These are phyloP conservation scores for Atta cephalotes DNA, from an alignment of 1,140 invertebrate genomes.

Conservation along the genomic window DNA sequence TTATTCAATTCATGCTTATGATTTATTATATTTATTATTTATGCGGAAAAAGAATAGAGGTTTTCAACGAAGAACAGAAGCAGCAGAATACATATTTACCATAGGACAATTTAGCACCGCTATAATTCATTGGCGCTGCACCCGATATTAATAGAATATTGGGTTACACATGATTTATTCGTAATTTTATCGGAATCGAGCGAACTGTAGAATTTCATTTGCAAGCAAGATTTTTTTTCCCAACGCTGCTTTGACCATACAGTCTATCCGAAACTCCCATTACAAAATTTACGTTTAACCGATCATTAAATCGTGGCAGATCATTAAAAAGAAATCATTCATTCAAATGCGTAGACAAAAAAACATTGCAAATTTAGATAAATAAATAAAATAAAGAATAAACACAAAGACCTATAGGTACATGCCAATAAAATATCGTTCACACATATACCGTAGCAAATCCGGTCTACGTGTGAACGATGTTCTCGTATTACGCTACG, in stretches of 20 bases:
- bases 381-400: not conserved
- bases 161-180: conserved; percentile 69
- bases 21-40: conserved; percentile 46
- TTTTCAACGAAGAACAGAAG: conserved; percentile 11
- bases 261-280: conserved; percentile 14
- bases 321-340: not conserved
- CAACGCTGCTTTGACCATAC: not conserved
- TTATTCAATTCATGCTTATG: not conserved
- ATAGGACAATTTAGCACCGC: conserved; percentile 39
- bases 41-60: conserved; percentile 5
- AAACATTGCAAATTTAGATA: not conserved
- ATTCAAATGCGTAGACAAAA: not conserved
- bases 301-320: conserved; percentile 26
- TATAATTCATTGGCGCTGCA: conserved; percentile 69
- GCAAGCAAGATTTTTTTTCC: conserved; percentile 10
- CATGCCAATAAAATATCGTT: conserved; percentile 20
- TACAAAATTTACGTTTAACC: conserved; percentile 38
- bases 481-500: conserved; percentile 18
- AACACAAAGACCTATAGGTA: not conserved
- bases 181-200: conserved; percentile 68
- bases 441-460: not conserved
- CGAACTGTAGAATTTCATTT: conserved; percentile 60
- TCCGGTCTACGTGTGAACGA: conserved; percentile 25
- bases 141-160: conserved; percentile 75
- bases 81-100: conserved; percentile 59